Base-by-base conservation (phyloP, 2,113 vertebrate species). In the Ptychochromis oligacanthus region DNA sequence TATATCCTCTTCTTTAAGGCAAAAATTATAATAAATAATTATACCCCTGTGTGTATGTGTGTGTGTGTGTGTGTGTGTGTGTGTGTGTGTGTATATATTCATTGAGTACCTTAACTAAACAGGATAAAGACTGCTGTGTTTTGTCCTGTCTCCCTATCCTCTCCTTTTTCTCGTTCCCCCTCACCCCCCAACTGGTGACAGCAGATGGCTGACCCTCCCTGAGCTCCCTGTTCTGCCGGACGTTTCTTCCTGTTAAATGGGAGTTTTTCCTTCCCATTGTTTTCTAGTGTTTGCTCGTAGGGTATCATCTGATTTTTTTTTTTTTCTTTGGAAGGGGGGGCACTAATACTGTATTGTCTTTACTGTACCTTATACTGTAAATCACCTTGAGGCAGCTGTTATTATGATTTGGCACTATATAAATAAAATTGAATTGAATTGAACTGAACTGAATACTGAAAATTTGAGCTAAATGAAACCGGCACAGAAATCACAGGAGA, bases 271-370 rank as follows among this genome's bases (percentile, higher is more conserved):
- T 49, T 11, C 43, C 43, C 65, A 52, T 6, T 49, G 28, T 70
- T 70, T 9, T 18, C 17, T 49, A 3, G 24, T 70, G 64, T 38
- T 67, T 26, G 9, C 3, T 43, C 0, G 1, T 20, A 52, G 0
- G 12, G 28, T 18, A 4, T 70, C 65, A 70, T 20, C 24, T 70
- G 24, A 70, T 70, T 20, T 70, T n/a, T n/a, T n/a, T n/a, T n/a
- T n/a, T n/a, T n/a, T n/a, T n/a, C n/a, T n/a, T n/a, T n/a, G n/a
- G n/a, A n/a, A n/a, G n/a, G 26, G 14, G 26, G 24, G 17, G 24
- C 38, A 24, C 62, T 15, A 46, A 14, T 14, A 46, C 12, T 43
- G 11, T 4, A 14, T 14, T 46, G 13, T 10, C 38, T 9, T 38
- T 38, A 8, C 38, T 9, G 9, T 38, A 8, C 28, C 28, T 31